phyloP scores from a whole-genome alignment of 1,140 invertebrate genomes.

The Parapsyche elsis region DNA sequence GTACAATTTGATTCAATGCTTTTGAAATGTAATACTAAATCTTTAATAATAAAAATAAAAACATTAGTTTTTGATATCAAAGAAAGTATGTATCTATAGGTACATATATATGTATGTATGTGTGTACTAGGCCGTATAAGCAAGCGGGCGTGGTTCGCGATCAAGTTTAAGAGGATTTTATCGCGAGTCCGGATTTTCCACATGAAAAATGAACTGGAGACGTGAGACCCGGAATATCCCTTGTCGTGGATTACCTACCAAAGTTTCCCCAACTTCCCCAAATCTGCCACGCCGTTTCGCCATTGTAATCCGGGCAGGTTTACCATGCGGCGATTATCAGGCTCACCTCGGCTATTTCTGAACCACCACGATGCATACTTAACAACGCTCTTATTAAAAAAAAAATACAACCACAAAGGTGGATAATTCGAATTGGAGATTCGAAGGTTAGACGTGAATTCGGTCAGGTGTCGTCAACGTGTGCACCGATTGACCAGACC shows the following conservation, averaged over 20 bases:
- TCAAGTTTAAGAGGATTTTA: constrained; percentile 45
- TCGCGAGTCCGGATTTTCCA: constrained; percentile 37
- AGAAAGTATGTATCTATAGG: no score
- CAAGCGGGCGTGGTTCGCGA: constrained; percentile 28
- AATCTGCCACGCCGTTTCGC: constrained; percentile 2
- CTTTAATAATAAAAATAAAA: no score
- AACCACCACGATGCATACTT: neutral
- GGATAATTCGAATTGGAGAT: neutral
- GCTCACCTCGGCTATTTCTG: constrained; percentile 30
- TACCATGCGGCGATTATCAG: constrained; percentile 36
- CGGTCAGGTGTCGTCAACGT: neutral
- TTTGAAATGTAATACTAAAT: no score
- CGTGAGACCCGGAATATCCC: constrained; percentile 36
- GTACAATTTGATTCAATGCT: no score
- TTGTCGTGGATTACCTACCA: constrained; percentile 2
- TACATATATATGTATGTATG: no score
- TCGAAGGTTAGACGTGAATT: constrained; percentile 23
- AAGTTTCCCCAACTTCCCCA: constrained; percentile 18
- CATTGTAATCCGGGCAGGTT: constrained; percentile 34
- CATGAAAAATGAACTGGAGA: constrained; percentile 44
- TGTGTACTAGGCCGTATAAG: neutral
- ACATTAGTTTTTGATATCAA: no score
- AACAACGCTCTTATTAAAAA: neutral
- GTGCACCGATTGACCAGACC: constrained; percentile 7
- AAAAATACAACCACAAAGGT: no score